phyloP scores from a whole-genome alignment of 1,140 invertebrate genomes.

The silkworm (Bombyx mori) region DNA sequence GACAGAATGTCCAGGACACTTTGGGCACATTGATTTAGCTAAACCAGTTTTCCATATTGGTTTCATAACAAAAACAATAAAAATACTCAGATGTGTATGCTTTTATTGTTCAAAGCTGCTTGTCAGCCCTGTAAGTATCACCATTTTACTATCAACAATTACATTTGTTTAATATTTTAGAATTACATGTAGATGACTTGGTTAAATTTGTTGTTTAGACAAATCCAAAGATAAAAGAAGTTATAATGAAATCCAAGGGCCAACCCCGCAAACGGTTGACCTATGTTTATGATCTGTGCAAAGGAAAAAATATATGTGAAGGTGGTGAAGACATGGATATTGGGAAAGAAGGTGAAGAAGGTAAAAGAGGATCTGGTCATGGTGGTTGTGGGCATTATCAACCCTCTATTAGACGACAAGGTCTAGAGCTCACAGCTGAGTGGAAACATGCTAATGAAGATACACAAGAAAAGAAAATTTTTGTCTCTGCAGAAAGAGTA shows the following conservation, averaged over 20 bases:
- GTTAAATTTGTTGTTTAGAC: constrained; percentile 68
- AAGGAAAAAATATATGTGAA: constrained; percentile 98
- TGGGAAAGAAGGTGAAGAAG: constrained; percentile 79
- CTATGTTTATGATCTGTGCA: constrained; percentile 98
- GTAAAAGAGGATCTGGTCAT: constrained; percentile 84
- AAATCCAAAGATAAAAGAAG: constrained; percentile 98
- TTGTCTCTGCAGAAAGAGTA: constrained; percentile 93
- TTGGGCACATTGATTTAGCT: constrained; percentile 98
- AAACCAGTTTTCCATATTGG: constrained; percentile 99
- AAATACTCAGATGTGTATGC: constrained; percentile 96
- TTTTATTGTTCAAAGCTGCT: constrained; percentile 98
- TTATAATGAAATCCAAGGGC: constrained; percentile 97
- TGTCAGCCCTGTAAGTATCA: constrained; percentile 87
- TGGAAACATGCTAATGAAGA: constrained; percentile 99
- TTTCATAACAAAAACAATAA: constrained; percentile 97
- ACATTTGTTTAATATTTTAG: neutral
- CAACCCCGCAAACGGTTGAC: constrained; percentile 94
- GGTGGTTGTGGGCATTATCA: constrained; percentile 98
- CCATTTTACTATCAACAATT: neutral
- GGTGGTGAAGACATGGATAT: constrained; percentile 98
- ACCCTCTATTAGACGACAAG: constrained; percentile 89
- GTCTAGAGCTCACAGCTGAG: constrained; percentile 94
- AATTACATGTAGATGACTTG: neutral
- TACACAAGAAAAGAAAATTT: constrained; percentile 95
- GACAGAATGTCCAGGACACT: constrained; percentile 99